Conservation (phyloP, 2,888 invertebrate genomes). For the Drosophila subsilvestris region DNA sequence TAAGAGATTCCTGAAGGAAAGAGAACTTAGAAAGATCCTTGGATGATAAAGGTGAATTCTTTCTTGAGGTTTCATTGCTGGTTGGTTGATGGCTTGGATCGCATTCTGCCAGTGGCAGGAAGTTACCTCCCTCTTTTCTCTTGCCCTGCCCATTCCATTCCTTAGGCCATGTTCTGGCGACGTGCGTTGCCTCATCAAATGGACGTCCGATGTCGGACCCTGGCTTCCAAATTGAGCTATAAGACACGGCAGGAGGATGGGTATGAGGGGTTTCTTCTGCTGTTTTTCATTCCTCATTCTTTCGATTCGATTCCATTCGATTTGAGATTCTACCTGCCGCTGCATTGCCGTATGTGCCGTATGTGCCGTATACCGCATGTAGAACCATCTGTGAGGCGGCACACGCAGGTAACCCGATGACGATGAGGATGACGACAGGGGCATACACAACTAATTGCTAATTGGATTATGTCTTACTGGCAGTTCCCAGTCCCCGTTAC, state of each 20-base stretch:
- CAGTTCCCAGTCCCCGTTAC: background rate
- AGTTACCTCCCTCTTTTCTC: background rate
- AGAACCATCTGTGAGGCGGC: slow-evolving; percentile 41
- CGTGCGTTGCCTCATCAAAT: slow-evolving; percentile 39
- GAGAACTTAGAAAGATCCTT: background rate
- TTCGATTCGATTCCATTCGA: slow-evolving; percentile 29
- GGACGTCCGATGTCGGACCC: background rate
- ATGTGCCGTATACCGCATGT: background rate
- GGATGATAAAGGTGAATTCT: background rate
- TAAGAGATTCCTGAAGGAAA: background rate
- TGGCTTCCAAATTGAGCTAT: slow-evolving; percentile 49
- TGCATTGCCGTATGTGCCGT: background rate
- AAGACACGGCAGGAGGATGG: slow-evolving; percentile 15
- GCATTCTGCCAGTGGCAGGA: background rate
- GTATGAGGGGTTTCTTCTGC: background rate
- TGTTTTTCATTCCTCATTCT: background rate
- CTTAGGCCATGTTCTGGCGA: background rate
- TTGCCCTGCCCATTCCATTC: slow-evolving; percentile 36
- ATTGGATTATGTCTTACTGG: slow-evolving; percentile 74
- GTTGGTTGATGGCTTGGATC: background rate
- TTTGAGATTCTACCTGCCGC: slow-evolving; percentile 16
- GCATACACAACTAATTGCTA: slow-evolving; percentile 76
- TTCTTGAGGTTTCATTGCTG: background rate
- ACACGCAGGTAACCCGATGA: slow-evolving; percentile 66
- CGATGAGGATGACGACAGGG: slow-evolving; percentile 30